Evolutionary conservation across 2,113 vertebrate species (phyloP).

Genomic region (Chloropsis cyanopogon): DNA sequence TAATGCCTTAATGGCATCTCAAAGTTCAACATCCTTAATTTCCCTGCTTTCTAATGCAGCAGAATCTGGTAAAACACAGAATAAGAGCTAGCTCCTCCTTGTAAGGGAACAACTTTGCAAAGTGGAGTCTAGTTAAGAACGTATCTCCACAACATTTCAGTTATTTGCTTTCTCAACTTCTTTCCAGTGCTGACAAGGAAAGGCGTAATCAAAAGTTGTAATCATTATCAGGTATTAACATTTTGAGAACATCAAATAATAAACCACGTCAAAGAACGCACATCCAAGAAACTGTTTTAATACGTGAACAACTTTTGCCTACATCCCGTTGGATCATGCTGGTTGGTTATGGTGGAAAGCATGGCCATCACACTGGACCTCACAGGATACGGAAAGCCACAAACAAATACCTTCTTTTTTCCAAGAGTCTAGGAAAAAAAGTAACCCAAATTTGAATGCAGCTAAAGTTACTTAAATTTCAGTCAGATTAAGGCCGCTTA

Average conservation of each 20-base stretch:
- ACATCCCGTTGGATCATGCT: neutral
- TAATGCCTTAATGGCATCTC: neutral
- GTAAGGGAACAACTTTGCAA: neutral
- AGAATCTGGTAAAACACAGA: neutral
- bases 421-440: neutral
- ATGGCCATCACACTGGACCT: neutral
- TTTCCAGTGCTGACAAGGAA: neutral
- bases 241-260: neutral
- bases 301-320: neutral
- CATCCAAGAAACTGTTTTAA: neutral
- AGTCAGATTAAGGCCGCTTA: neutral
- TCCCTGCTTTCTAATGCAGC: neutral
- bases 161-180: neutral
- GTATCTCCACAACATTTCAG: neutral
- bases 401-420: neutral
- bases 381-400: neutral
- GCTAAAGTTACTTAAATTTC: neutral
- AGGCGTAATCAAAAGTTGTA: neutral
- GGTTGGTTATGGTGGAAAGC: accelerated
- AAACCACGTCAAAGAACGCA: neutral
- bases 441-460: neutral
- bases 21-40: neutral
- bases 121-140: neutral
- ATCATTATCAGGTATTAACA: neutral
- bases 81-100: neutral